phyloP scores from a whole-genome alignment of 1,140 invertebrate genomes.

The Lepidurus couesii region DNA sequence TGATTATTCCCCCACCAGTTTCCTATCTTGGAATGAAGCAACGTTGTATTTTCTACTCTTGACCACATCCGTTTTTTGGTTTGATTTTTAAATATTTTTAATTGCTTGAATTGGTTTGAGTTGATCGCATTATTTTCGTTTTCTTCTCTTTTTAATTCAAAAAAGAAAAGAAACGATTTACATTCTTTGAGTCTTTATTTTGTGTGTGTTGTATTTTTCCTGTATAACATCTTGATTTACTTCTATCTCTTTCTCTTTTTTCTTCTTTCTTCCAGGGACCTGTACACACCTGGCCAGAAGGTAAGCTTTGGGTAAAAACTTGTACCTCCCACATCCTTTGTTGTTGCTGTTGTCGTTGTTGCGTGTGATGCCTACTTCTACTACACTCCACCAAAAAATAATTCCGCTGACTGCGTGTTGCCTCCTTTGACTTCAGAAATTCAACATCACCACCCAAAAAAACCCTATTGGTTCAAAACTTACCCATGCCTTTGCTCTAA shows the following conservation, averaged over 20 bases:
- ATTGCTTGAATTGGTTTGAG: background rate
- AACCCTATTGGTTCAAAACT: background rate
- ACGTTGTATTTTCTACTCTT: background rate
- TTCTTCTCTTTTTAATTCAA: background rate
- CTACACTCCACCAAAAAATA: background rate
- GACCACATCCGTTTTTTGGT: slow-evolving; percentile 1
- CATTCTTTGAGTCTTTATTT: background rate
- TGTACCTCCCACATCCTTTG: slow-evolving; percentile 21
- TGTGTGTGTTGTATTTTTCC: background rate
- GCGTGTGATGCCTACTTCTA: slow-evolving; percentile 17
- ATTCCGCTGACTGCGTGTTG: too few species aligned
- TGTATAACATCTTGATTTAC: slow-evolving; percentile 1
- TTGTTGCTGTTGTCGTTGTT: slow-evolving; percentile 19
- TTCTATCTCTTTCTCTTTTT: slow-evolving; percentile 22
- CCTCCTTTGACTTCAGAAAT: background rate
- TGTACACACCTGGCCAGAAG: slow-evolving; percentile 20
- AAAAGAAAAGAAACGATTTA: background rate
- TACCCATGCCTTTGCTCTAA: too few species aligned
- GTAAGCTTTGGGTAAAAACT: slow-evolving; percentile 11
- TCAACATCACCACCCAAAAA: background rate
- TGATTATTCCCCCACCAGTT: background rate
- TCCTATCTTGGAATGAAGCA: background rate
- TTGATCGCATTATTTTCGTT: background rate
- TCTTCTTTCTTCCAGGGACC: slow-evolving; percentile 21
- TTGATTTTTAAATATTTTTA: background rate